Evolutionary conservation across 1,140 invertebrate genomes (phyloP).

Genomic region (Adelges cooleyi): DNA sequence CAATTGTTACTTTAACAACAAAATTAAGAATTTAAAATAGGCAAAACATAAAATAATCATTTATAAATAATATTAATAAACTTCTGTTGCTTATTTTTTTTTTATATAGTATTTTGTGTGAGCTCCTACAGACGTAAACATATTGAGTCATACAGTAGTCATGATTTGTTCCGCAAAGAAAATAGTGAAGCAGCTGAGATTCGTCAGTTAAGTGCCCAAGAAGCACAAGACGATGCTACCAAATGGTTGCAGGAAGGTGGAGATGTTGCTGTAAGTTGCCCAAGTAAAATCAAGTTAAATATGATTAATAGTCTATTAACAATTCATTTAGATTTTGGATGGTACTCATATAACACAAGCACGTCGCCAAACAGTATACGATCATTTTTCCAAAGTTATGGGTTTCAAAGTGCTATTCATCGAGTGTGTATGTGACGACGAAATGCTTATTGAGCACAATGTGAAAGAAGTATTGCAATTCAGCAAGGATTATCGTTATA

Average conservation of each 20-base stretch:
- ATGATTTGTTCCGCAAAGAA: slow-evolving; percentile 75
- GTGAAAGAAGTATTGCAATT: slow-evolving; percentile 81
- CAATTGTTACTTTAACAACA: no score
- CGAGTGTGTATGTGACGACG: slow-evolving; percentile 82
- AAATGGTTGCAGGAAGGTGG: slow-evolving; percentile 63
- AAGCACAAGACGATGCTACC: slow-evolving; percentile 72
- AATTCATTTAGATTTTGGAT: slow-evolving; percentile 67
- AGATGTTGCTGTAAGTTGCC: slow-evolving; percentile 65
- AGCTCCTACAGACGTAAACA: slow-evolving; percentile 70
- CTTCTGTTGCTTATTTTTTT: slow-evolving; percentile 22
- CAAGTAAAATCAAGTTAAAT: no score
- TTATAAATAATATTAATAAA: not conserved
- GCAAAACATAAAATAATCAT: not conserved
- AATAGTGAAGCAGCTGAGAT: slow-evolving; percentile 68
- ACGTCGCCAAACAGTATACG: slow-evolving; percentile 63
- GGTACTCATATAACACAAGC: slow-evolving; percentile 79
- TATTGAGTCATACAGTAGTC: slow-evolving; percentile 61
- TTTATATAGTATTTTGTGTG: slow-evolving; percentile 66
- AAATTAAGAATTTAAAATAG: no score
- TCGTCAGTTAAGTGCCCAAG: slow-evolving; percentile 61
- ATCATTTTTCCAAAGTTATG: slow-evolving; percentile 57
- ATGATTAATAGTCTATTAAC: no score
- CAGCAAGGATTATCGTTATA: slow-evolving; percentile 74
- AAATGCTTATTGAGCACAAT: slow-evolving; percentile 67
- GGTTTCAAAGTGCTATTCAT: slow-evolving; percentile 83